Conservation (phyloP, 2,888 invertebrate species). For the Pecten maximus region DNA sequence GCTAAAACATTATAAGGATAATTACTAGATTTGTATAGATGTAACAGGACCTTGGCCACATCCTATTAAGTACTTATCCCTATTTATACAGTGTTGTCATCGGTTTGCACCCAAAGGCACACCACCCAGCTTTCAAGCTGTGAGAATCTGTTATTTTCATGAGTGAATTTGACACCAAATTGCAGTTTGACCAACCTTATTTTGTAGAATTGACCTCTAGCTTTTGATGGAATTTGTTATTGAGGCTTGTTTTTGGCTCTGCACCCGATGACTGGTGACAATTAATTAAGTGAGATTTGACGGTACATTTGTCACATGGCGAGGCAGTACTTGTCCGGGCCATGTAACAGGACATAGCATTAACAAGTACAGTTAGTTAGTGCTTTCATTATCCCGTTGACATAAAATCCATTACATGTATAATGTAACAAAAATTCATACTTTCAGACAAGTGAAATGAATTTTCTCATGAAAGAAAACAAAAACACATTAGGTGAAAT, state of each 20-base stretch:
- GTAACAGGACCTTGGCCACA: background rate
- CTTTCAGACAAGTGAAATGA: background rate
- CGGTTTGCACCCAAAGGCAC: background rate
- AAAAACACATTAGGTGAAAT: slow-evolving; percentile 1
- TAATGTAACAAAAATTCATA: background rate
- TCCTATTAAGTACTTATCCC: background rate
- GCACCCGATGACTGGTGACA: background rate
- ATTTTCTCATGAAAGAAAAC: slow-evolving; percentile 23
- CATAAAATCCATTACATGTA: slow-evolving; percentile 25
- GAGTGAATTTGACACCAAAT: background rate
- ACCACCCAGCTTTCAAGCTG: background rate
- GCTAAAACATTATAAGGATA: background rate
- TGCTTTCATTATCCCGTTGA: slow-evolving; percentile 2
- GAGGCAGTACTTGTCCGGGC: background rate
- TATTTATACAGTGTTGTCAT: background rate
- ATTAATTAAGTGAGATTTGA: background rate
- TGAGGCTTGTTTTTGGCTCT: background rate
- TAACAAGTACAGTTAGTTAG: slow-evolving; percentile 10
- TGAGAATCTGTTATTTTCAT: background rate
- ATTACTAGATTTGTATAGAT: background rate
- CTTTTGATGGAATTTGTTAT: background rate
- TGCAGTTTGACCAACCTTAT: background rate
- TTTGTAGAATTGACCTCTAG: background rate
- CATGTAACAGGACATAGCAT: background rate
- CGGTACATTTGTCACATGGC: background rate